Evolutionary conservation across 1,140 invertebrate species (phyloP), one percentile per base, ranked within the genome.

Genomic region (Parasteatoda tepidariorum): DNA sequence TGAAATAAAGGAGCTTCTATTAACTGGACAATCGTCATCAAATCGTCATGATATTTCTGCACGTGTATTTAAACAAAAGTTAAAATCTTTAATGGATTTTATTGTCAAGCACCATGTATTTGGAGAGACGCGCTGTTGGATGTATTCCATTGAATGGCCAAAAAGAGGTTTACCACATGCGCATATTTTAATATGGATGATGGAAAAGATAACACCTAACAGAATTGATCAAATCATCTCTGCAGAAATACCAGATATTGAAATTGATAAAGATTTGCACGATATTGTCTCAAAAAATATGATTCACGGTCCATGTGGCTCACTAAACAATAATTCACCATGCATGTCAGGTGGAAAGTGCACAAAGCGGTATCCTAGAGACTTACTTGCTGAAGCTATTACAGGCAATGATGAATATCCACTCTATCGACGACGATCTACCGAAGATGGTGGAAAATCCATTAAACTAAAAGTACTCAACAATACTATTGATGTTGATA

Each of bases 241-340:
- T 31, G 84, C 84, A 26, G 75, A 85, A 70, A 62, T 85, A 26
- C 76, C 75, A n/a, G 41, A 85, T 54, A 7, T 26, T 26, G 18
- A 71, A 15, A 31, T 6, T 22, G 26, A 82, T 68, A n/a, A 33
- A 9, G 48, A 57, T n/a, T 71, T 41, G 62, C 38, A 76, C 2
- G 28, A 48, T 76, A 28, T 54, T 33, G 26, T 57, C 15, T 54
- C 24, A 18, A 54, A 54, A 55, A 88, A 89, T 71, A 91, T 91
- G 91, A 90, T 91, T 81, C 90, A 92, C 89, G 90, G 90, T 30
- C 91, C 90, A 62, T 92, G 90, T 88, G 91, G 90, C 26, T 4
- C 41, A 41, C 59, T 89, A 0, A 91, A 91, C 85, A 84, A 9
- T 24, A 86, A 86, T 79, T 90, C 89, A 74, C 89, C 54, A 7